Evolutionary conservation across 2,113 vertebrate species (phyloP).

Genomic region (Pteronura brasiliensis): DNA sequence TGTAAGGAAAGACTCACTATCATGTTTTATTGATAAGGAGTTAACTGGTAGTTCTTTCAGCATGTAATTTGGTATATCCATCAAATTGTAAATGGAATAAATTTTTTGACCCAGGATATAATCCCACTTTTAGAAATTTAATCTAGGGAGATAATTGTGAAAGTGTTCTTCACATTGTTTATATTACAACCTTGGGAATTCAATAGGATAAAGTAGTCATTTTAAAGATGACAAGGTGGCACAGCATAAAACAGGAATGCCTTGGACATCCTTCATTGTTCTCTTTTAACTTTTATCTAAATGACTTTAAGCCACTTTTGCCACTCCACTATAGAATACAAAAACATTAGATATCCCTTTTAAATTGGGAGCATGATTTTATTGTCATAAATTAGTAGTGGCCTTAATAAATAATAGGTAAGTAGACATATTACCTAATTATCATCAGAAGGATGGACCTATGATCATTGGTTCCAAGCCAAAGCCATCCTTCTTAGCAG

Average conservation of each 20-base stretch:
- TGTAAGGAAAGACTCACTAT: neutral
- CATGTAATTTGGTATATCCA: neutral
- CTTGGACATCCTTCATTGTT: neutral
- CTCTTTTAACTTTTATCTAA: neutral
- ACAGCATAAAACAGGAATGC: neutral
- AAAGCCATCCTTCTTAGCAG: conserved; percentile 21
- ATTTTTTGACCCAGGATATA: neutral
- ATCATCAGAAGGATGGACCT: conserved; percentile 19
- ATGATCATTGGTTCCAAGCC: neutral
- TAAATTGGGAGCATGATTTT: neutral
- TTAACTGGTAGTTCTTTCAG: neutral
- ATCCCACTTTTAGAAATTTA: conserved; percentile 28
- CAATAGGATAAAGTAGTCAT: neutral
- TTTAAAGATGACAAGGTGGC: conserved; percentile 23
- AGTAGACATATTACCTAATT: conserved; percentile 17
- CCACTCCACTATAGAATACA: neutral
- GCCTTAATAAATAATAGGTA: neutral
- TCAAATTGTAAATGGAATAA: neutral
- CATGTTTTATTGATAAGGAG: neutral
- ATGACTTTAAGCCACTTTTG: neutral
- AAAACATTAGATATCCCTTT: conserved; percentile 33
- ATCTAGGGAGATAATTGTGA: neutral
- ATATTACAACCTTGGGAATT: neutral
- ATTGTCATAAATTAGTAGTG: neutral
- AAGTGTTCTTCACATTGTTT: neutral